Base-by-base conservation (phyloP, 2,797 vertebrate species). In the Anguilla anguilla region DNA sequence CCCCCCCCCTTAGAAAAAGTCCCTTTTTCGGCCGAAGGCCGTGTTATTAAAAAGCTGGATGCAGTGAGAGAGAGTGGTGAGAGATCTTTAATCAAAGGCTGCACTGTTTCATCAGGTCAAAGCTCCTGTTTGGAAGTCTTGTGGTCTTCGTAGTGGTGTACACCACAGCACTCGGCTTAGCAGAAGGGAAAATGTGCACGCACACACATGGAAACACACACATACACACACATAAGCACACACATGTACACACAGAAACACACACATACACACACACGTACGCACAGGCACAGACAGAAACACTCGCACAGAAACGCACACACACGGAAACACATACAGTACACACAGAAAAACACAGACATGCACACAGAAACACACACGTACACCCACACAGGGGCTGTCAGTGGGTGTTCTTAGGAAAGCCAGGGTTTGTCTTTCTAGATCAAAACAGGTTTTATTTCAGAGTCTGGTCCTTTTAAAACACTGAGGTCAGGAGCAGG, bases 31-130 rank as follows among this genome's bases (percentile, higher is more conserved):
- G 28, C 79, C 79, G 91, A 89, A 93, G 93, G 89, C 82, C 88
- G 91, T 93, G 93, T 94, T 96, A 94, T 96, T 94, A 93, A 95
- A 95, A 92, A 90, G 81, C 89, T 90, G 90, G 92, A 92, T 90
- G 93, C 93, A 88, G 49, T 89, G 92, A 89, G 84, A 57, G 88
- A 87, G 91, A 91, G 89, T 94, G 93, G 55, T 91, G 93, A 94
- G 92, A 93, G 95, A 95, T 92, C 87, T 28, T 87, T 90, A 94
- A 95, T 96, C 94, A 96, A 96, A 96, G 94, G 92, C 92, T 28
- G 83, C 90, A 90, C 91, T 96, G 95, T 96, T 95, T 94, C 92
- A 91, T 89, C 89, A 91, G 92, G 89, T 92, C 61, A 67, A 87
- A 90, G 85, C 90, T 77, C 88, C 88, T 74, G 92, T 90, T 93